These are phyloP conservation scores for Phrynocephalus forsythii DNA, from an alignment of 2,797 vertebrate genomes.

Conservation along the genomic window DNA sequence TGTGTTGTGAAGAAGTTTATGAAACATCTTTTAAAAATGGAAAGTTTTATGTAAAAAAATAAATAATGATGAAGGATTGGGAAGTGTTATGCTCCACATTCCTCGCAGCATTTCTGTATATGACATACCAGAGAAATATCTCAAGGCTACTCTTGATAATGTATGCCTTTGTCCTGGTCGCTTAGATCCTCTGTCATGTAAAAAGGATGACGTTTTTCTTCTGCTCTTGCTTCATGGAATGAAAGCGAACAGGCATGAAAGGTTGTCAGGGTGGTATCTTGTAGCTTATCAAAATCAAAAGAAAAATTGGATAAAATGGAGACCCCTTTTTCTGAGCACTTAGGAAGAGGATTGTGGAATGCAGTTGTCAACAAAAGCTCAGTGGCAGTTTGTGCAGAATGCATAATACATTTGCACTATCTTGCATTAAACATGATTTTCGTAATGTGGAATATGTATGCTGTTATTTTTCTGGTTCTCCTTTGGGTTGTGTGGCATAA, in stretches of 20 bases:
- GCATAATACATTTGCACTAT: not conserved
- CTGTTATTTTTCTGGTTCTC: constrained; percentile 26
- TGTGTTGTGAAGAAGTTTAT: too few species aligned
- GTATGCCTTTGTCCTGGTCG: not conserved
- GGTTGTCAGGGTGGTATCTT: too few species aligned
- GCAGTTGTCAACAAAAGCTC: not conserved
- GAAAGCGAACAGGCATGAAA: not conserved
- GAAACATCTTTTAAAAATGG: too few species aligned
- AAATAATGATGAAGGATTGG: too few species aligned
- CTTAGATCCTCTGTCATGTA: not conserved
- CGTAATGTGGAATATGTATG: not conserved
- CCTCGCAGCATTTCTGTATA: not conserved
- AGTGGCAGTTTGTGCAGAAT: not conserved
- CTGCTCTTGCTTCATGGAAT: not conserved
- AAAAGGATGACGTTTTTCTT: not conserved
- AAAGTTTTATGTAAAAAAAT: too few species aligned
- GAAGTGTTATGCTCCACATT: not conserved
- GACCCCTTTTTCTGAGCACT: not conserved
- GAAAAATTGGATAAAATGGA: too few species aligned
- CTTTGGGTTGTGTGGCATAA: not conserved
- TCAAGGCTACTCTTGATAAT: too few species aligned
- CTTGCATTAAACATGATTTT: constrained; percentile 1
- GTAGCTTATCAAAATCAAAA: too few species aligned
- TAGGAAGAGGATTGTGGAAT: not conserved
- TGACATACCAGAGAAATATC: too few species aligned